Evolutionary conservation across 35 echinoderm and acorn worm species (phyloP).

Genomic region (Lytechinus variegatus): DNA sequence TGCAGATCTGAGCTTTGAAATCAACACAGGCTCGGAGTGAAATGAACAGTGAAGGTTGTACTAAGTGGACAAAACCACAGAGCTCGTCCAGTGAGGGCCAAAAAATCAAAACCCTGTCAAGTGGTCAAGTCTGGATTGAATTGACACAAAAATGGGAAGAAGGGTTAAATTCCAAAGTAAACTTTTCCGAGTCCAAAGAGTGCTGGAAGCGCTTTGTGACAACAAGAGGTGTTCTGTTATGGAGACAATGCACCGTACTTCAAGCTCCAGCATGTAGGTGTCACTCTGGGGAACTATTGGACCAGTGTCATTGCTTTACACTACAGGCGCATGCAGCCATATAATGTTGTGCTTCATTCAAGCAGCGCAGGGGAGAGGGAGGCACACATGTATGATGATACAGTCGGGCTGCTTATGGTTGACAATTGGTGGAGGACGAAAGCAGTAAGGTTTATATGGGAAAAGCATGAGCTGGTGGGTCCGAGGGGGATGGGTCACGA

Average conservation of each 20-base stretch:
- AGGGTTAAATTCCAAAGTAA: slow-evolving; percentile 44
- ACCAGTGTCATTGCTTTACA: neutral
- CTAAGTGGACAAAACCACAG: neutral
- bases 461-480: too few species aligned
- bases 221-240: neutral
- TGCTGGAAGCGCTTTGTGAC: neutral
- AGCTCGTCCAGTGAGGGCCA: neutral
- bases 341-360: neutral
- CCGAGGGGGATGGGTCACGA: neutral
- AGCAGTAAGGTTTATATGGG: neutral
- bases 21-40: neutral
- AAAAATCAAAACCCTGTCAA: neutral
- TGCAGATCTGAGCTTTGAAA: neutral
- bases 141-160: neutral
- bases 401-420: neutral
- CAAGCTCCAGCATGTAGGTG: neutral
- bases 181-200: slow-evolving; percentile 9
- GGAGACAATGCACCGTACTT: neutral
- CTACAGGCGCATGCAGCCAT: neutral
- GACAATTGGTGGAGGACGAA: neutral
- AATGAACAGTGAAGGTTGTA: slow-evolving; percentile 11
- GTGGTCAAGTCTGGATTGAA: slow-evolving; percentile 4
- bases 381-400: neutral
- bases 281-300: neutral
- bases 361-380: neutral